phyloP scores from a whole-genome alignment of 2,888 invertebrate genomes.

The Barypeithes pellucidus region DNA sequence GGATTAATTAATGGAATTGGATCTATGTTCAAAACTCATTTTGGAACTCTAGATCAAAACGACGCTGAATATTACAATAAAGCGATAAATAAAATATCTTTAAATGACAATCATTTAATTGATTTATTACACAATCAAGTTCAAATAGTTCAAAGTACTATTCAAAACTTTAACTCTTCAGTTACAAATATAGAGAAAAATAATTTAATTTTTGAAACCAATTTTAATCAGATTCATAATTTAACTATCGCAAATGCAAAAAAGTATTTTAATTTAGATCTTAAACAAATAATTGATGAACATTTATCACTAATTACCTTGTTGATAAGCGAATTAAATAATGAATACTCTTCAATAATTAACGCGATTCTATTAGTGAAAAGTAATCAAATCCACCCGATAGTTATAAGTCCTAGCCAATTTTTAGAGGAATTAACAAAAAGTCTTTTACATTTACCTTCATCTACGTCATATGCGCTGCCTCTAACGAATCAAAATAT shows the following conservation, averaged over 20 bases:
- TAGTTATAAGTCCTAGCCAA: conserved; percentile 45
- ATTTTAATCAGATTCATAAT: conserved; percentile 40
- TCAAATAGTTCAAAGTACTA: too few relatives aligned
- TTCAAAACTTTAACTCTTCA: too few relatives aligned
- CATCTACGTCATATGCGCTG: neutral
- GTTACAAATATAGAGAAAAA: conserved; percentile 50
- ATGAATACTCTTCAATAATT: conserved; percentile 27
- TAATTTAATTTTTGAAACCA: conserved; percentile 37
- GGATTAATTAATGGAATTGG: conserved; percentile 39
- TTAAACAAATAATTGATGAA: conserved; percentile 52
- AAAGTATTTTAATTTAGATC: conserved; percentile 40
- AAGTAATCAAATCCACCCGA: conserved; percentile 52
- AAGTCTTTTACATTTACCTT: neutral
- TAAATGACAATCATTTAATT: conserved; percentile 44
- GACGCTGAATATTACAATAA: conserved; percentile 52
- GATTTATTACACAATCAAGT: conserved; percentile 39
- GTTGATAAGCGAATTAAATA: conserved; percentile 45
- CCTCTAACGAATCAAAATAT: neutral
- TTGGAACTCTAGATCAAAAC: conserved; percentile 52
- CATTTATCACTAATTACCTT: conserved; percentile 50
- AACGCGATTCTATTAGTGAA: conserved; percentile 38
- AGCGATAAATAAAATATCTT: conserved; percentile 41
- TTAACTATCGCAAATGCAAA: conserved; percentile 15
- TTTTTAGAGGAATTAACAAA: too few relatives aligned
- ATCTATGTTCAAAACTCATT: conserved; percentile 45